Evolutionary conservation across 2,113 vertebrate species (phyloP), one percentile per base, ranked within the genome.

Genomic region (Gnathochromis pfefferi): DNA sequence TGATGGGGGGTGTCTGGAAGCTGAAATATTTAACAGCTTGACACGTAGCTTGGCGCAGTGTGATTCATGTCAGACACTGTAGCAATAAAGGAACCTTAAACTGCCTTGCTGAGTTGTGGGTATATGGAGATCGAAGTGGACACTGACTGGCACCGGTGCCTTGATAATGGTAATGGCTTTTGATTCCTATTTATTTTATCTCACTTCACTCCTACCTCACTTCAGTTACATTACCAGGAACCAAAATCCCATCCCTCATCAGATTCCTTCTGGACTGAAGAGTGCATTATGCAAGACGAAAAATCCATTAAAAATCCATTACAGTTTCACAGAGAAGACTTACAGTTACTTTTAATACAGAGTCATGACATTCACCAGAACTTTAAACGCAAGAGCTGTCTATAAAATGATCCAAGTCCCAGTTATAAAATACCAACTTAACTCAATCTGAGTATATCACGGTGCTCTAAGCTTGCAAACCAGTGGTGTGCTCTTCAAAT

Each of bases 21-120:
- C 70, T 92, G 85, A 92, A 91, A 92, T 89, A 91, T 92, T 91
- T 55, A 94, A 89, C 86, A 94, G 90, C 85, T 78, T 73, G 79
- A 90, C 88, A 90, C 42, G 38, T 85, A 53, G 83, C 84, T 26
- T 81, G 70, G 82, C n/a, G 31, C 85, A 79, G 53, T 84, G 73
- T 79, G 85, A 91, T 51, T 91, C 87, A 58, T 91, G 88, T 92
- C 79, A 84, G 63, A 87, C 86, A 88, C n/a, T 40, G 75, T 47
- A 45, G 5, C 73, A 91, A 40, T 58, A 47, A 83, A 78, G 79
- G 79, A 51, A 53, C 40, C 51, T 28, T 68, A 35, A 49, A 47
- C 65, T 33, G 42, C 45, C 40, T 81, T 51, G 45, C 73, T 78
- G 45, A 78, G 73, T 49, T 81, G 17, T 53, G 78, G 14, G 35